Base-by-base conservation (phyloP, 2,797 vertebrate species). In the Pseudocheirus occidentalis region DNA sequence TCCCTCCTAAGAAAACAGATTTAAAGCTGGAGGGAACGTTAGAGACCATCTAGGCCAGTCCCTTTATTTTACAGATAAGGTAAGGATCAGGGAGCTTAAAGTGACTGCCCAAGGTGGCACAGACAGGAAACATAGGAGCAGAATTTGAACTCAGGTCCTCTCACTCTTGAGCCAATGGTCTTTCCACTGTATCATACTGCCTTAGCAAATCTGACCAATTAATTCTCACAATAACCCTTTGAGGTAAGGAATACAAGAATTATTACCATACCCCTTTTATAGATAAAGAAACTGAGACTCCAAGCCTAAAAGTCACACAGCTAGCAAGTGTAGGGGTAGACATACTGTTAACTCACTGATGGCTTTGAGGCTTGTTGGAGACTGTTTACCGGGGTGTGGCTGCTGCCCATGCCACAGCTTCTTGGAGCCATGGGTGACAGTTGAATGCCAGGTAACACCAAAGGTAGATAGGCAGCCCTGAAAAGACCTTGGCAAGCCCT, bases 101-200 rank as follows among this genome's bases (percentile, higher is more conserved):
- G 6, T 46, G n/a, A 73, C 18, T 40, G n/a, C 7, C 6, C 6
- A 46, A 81, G n/a, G 66, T 46, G n/a, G n/a, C n/a, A 46, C 66
- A 81, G n/a, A 9, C 46, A 46, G 66, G 66, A 81, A 81, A 46
- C n/a, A 1, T 46, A 18, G 21, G 40, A 81, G 5, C 4, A 40
- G 90, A 13, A 62, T n/a, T 40, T 92, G 56, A 55, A 87, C 66
- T 46, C 59, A 21, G 59, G 54, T 50, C 89, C 1, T 24, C 14
- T 0, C 0, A 46, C 56, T n/a, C 46, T 0, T 1, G 52, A 92
- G 24, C 54, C 56, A 3, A 0, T 0, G 92, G 29, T 55, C 92
- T 21, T 50, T 50, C 40, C 9, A 3, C 28, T 11, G 0, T 0
- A 10, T 24, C 24, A 1, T 4, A 6, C 18, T 93, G 34, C 16